phyloP scores from a whole-genome alignment of 2,888 invertebrate genomes.

The Prosapia bicincta region DNA sequence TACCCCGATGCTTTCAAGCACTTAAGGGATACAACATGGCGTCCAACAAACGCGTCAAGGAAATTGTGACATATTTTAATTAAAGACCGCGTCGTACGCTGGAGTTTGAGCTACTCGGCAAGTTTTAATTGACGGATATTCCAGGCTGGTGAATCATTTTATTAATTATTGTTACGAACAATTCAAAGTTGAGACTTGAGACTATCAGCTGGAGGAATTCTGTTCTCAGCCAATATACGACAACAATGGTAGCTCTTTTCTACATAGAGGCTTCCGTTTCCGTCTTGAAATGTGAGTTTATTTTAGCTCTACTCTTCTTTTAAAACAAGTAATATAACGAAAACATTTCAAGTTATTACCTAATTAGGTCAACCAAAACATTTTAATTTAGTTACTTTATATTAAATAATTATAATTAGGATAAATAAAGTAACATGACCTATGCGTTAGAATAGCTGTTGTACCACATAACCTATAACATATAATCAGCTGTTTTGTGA shows the following conservation, averaged over 20 bases:
- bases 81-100: conserved; percentile 17
- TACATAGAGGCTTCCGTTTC: no score
- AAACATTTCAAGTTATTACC: no score
- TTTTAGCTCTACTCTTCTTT: no score
- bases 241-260: not conserved
- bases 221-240: conserved; percentile 25
- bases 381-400: no score
- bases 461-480: no score
- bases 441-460: no score
- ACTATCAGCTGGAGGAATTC: conserved; percentile 30
- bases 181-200: conserved; percentile 27
- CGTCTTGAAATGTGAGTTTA: no score
- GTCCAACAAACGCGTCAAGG: conserved; percentile 35
- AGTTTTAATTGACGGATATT: conserved; percentile 40
- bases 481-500: no score
- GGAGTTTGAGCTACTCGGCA: conserved; percentile 23
- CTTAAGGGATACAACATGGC: conserved; percentile 32
- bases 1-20: not conserved
- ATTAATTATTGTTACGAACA: conserved; percentile 37
- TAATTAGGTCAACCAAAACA: no score
- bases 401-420: no score
- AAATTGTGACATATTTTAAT: conserved; percentile 39
- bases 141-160: conserved; percentile 38
- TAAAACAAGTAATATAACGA: no score
- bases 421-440: no score